These are phyloP conservation scores for Ochlodes sylvanus DNA, from an alignment of 2,888 invertebrate genomes.

Conservation along the genomic window DNA sequence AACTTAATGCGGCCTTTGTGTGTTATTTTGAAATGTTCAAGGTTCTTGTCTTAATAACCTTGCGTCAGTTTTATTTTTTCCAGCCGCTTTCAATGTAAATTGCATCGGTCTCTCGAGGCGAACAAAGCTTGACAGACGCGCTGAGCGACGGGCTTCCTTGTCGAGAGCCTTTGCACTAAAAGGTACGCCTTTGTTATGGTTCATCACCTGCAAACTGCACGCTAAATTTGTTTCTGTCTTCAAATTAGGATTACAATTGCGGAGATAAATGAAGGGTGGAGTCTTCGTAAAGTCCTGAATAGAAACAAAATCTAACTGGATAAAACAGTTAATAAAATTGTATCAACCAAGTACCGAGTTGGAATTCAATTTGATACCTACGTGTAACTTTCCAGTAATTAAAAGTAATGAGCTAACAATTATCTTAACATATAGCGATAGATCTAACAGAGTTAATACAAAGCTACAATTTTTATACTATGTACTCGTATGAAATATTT, in stretches of 20 bases:
- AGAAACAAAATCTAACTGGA: no score
- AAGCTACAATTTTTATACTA: no score
- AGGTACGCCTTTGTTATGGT: slow-evolving; percentile 14
- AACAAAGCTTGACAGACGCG: slow-evolving; percentile 51
- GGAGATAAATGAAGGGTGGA: not conserved
- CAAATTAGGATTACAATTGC: slow-evolving; percentile 1
- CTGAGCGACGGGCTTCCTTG: slow-evolving; percentile 26
- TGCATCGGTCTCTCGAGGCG: slow-evolving; percentile 59
- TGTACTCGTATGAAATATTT: no score
- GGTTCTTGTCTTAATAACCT: slow-evolving; percentile 20
- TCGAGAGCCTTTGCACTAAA: slow-evolving; percentile 22
- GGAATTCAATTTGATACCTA: no score
- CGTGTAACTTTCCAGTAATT: no score
- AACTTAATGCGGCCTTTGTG: slow-evolving; percentile 11
- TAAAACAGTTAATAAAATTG: no score
- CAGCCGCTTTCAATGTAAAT: slow-evolving; percentile 63
- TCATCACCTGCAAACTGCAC: slow-evolving; percentile 13
- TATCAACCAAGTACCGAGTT: no score
- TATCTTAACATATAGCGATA: no score
- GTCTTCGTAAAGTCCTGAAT: no score
- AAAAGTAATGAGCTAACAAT: no score
- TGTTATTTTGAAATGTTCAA: slow-evolving; percentile 9
- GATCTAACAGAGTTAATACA: no score
- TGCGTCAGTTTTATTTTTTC: slow-evolving; percentile 47
- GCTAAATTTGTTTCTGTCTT: not conserved